phyloP scores from a whole-genome alignment of 2,113 vertebrate genomes.

The Megaceryle torquata region DNA sequence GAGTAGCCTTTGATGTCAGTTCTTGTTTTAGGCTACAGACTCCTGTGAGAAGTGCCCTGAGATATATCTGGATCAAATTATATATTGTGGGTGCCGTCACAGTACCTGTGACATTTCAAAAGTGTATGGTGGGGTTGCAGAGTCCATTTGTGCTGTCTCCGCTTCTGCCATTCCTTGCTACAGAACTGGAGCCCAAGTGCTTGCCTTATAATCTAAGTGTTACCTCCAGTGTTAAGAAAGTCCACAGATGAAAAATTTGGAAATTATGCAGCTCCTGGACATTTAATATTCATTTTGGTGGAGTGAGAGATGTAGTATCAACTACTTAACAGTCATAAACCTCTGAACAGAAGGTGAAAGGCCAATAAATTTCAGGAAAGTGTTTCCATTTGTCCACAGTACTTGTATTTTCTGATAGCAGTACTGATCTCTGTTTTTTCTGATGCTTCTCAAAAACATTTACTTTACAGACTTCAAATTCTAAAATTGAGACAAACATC shows the following conservation, averaged over 20 bases:
- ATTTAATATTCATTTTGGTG: neutral
- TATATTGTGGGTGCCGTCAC: neutral
- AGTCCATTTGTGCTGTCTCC: neutral
- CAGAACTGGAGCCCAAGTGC: neutral
- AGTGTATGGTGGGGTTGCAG: neutral
- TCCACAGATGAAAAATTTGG: neutral
- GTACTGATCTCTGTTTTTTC: neutral
- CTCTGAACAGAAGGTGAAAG: neutral
- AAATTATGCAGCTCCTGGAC: neutral
- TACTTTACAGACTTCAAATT: neutral
- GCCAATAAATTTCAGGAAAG: neutral
- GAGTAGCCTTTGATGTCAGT: neutral
- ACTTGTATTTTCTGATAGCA: neutral
- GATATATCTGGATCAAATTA: neutral
- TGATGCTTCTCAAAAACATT: neutral
- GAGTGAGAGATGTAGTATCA: neutral
- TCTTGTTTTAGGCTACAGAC: neutral
- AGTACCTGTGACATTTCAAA: neutral
- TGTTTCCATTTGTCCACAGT: neutral
- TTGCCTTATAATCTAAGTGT: neutral
- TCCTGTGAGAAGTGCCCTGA: neutral
- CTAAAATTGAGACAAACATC: neutral
- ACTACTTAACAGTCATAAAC: neutral
- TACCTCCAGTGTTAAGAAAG: neutral
- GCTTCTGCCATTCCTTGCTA: neutral